phyloP scores from a whole-genome alignment of 2,888 invertebrate species.

The Himalopsyche japonica region DNA sequence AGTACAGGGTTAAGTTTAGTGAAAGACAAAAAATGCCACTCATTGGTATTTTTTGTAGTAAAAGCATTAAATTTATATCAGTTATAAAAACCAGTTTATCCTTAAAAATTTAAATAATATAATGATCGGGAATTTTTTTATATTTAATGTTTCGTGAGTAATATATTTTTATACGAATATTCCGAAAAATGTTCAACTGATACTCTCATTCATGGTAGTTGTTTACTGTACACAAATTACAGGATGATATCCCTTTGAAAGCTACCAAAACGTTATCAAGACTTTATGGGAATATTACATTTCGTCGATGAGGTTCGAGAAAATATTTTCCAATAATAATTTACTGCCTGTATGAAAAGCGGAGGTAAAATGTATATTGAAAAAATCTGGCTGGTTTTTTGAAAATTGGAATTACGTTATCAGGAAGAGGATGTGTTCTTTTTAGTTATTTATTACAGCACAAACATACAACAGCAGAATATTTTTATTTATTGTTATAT shows the following conservation, averaged over 20 bases:
- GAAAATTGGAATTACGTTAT: not conserved
- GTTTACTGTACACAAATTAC: not conserved
- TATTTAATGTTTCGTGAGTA: no score
- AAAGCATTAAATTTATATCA: no score
- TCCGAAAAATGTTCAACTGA: no score
- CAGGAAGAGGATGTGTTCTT: not conserved
- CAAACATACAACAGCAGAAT: no score
- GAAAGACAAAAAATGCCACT: no score
- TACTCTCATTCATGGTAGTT: not conserved
- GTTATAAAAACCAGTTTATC: no score
- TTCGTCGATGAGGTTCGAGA: not conserved
- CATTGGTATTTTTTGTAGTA: no score
- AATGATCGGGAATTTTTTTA: no score
- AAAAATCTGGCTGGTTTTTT: not conserved
- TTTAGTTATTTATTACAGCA: not conserved
- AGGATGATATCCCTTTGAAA: not conserved
- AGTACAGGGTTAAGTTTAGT: no score
- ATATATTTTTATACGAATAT: no score
- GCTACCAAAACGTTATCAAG: not conserved
- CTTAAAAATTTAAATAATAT: no score
- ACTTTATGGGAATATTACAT: not conserved
- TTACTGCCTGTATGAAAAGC: not conserved
- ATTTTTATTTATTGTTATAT: no score
- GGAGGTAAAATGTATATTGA: not conserved
- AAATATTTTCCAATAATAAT: not conserved